phyloP scores from a whole-genome alignment of 1,140 invertebrate species.

The Apis dorsata region DNA sequence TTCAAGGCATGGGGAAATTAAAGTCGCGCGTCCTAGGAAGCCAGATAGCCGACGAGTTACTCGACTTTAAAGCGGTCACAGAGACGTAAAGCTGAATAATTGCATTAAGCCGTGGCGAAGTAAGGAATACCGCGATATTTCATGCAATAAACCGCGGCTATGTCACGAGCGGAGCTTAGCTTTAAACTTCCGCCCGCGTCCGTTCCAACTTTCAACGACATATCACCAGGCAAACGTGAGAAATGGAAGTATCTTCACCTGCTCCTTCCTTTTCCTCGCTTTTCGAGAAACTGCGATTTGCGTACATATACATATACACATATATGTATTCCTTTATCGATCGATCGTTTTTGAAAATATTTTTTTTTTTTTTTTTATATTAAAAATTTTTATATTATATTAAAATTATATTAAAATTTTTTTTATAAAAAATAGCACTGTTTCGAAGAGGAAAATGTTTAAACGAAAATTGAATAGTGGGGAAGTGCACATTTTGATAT shows the following conservation, averaged over 20 bases:
- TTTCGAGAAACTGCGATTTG: neutral
- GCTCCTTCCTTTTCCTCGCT: neutral
- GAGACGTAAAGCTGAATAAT: constrained; percentile 56
- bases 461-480: too few relatives aligned
- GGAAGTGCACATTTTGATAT: too few relatives aligned
- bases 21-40: constrained; percentile 2
- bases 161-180: constrained; percentile 50
- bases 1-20: constrained; percentile 24
- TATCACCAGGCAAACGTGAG: constrained; percentile 38
- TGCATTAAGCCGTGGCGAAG: constrained; percentile 55
- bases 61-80: constrained; percentile 55
- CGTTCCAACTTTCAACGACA: constrained; percentile 44
- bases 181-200: constrained; percentile 53
- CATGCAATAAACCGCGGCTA: constrained; percentile 58
- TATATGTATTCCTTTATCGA: too few relatives aligned
- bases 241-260: constrained; percentile 38
- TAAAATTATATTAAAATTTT: too few relatives aligned
- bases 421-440: too few relatives aligned
- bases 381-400: too few relatives aligned
- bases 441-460: too few relatives aligned
- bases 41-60: constrained; percentile 17
- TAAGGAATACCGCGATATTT: constrained; percentile 57
- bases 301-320: too few relatives aligned
- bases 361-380: too few relatives aligned
- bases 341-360: too few relatives aligned